Percentiles rank a stretch among this genome's conserved stretches.
Conservation (phyloP, 2,113 vertebrate genomes). For the Lophius piscatorius region DNA sequence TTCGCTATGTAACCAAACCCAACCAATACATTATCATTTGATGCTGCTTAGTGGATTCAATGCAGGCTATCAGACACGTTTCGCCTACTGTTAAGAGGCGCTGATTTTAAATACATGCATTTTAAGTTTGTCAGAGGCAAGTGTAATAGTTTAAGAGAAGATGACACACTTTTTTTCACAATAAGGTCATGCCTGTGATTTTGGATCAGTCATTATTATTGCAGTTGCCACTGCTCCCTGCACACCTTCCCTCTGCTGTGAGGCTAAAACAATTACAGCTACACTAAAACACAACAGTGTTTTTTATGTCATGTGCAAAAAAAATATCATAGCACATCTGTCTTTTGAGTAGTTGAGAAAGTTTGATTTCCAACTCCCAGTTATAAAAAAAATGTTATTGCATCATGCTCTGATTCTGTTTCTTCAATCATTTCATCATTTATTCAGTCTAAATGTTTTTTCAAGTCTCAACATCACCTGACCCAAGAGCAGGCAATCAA, state of each 20-base stretch:
- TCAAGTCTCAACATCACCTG: constrained; percentile 51
- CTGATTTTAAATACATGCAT: not conserved
- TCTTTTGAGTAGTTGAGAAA: constrained; percentile 6
- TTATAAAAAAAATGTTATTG: constrained; percentile 15
- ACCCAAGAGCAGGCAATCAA: constrained; percentile 29
- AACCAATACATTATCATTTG: constrained; percentile 34
- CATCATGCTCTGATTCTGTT: constrained; percentile 1
- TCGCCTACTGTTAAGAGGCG: not conserved
- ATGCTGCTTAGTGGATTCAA: constrained; percentile 27
- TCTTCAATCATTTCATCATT: constrained; percentile 20
- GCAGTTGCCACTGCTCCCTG: constrained; percentile 23
- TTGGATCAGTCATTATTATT: constrained; percentile 35
- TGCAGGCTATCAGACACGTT: constrained; percentile 34
- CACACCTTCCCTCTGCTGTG: not conserved
- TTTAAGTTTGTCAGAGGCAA: not conserved
- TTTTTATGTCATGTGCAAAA: constrained; percentile 15
- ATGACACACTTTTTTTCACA: constrained; percentile 20
- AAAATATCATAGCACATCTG: constrained; percentile 30
- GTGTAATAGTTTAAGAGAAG: too few species aligned
- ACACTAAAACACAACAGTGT: constrained; percentile 16
- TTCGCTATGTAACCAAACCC: constrained; percentile 50
- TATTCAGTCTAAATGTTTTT: constrained; percentile 10
- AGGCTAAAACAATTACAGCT: constrained; percentile 16
- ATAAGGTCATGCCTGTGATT: constrained; percentile 25
- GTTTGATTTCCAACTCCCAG: constrained; percentile 16